Conservation (phyloP, 2,797 vertebrate genomes). For the Helicolenus hilgendorfi region DNA sequence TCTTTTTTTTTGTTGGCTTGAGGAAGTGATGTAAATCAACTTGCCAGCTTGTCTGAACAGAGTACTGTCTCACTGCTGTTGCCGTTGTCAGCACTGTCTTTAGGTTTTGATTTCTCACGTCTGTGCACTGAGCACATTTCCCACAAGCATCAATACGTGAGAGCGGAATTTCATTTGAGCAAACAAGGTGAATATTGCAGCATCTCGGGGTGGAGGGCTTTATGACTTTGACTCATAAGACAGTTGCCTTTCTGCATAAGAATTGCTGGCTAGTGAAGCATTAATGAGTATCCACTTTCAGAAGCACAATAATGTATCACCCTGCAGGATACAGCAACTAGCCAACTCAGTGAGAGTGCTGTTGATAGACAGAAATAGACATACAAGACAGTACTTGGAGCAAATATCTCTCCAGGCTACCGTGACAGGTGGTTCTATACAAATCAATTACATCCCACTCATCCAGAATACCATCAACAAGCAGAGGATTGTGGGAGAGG, state of each 20-base stretch:
- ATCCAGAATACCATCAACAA: background rate
- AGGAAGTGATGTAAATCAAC: background rate
- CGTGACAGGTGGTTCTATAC: background rate
- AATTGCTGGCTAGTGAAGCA: background rate
- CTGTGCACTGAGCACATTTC: constrained; percentile 20
- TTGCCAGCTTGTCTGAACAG: background rate
- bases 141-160: background rate
- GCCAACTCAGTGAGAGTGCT: background rate
- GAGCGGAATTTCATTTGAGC: background rate
- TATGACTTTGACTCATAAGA: background rate
- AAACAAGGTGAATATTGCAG: background rate
- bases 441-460: constrained; percentile 11
- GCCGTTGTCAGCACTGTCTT: background rate
- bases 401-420: background rate
- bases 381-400: background rate
- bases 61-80: background rate
- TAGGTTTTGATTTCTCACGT: constrained; percentile 19
- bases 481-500: background rate
- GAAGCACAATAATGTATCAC: background rate
- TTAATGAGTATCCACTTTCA: background rate
- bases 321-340: background rate
- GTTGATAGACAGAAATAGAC: background rate
- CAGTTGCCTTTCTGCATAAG: background rate
- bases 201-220: background rate
- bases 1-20: background rate